phyloP scores from a whole-genome alignment of 64 coral and sea anemone species.

The Dendrophyllia cribrosa region DNA sequence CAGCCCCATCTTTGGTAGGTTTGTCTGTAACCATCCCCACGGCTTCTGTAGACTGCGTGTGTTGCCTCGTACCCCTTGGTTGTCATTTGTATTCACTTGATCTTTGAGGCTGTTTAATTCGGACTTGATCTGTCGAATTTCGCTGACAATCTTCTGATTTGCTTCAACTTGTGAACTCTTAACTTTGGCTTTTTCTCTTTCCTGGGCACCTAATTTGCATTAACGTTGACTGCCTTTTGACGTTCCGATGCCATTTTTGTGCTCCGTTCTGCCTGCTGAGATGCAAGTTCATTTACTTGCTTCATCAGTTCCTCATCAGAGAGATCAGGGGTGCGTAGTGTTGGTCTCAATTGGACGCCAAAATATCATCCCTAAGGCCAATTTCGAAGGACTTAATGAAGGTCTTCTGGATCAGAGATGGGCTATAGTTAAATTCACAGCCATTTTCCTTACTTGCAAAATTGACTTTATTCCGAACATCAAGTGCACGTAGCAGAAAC shows the following conservation, averaged over 20 bases:
- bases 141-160: slow-evolving; percentile 47
- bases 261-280: neutral
- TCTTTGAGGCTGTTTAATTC: slow-evolving; percentile 25
- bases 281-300: slow-evolving; percentile 46
- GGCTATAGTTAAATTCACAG: slow-evolving; percentile 28
- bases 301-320: slow-evolving; percentile 72
- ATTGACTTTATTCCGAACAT: too few species aligned
- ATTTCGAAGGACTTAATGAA: slow-evolving; percentile 46
- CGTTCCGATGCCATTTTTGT: slow-evolving; percentile 11
- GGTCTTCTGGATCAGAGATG: neutral
- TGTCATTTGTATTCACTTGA: slow-evolving; percentile 2
- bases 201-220: neutral
- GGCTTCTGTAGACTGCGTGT: neutral
- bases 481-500: too few species aligned
- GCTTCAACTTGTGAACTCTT: neutral
- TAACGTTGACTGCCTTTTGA: neutral
- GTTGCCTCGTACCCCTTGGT: too few species aligned
- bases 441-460: neutral
- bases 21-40: neutral
- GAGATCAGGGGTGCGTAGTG: slow-evolving; percentile 7
- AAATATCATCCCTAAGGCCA: slow-evolving; percentile 49
- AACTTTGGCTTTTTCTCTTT: too few species aligned
- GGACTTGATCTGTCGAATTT: slow-evolving; percentile 39
- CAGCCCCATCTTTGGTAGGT: slow-evolving; percentile 12
- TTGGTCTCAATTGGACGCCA: slow-evolving; percentile 56